Conservation (phyloP, 2,113 vertebrate genomes). For the Eptesicus fuscus region DNA sequence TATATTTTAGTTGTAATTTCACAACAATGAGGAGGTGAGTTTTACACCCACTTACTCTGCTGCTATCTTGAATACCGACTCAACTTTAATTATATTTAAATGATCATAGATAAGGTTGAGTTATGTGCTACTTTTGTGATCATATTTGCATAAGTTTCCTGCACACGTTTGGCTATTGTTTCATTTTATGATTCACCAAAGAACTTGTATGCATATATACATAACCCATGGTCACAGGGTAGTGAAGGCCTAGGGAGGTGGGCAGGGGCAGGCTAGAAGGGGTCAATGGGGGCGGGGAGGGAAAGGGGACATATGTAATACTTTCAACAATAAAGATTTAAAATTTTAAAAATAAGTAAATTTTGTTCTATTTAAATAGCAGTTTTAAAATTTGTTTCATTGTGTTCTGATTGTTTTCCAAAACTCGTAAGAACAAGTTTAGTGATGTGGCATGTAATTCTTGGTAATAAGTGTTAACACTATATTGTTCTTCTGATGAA, state of each 20-base stretch:
- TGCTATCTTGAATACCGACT: neutral
- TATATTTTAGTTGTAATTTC: neutral
- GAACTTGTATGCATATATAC: too few relatives aligned
- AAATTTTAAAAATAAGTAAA: neutral
- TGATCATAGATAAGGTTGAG: neutral
- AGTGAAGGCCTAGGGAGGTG: too few relatives aligned
- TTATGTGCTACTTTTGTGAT: conserved; percentile 44
- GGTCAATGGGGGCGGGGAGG: too few relatives aligned
- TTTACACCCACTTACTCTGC: neutral
- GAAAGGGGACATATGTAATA: too few relatives aligned
- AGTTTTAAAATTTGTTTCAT: conserved; percentile 49
- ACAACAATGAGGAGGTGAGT: neutral
- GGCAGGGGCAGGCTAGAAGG: too few relatives aligned
- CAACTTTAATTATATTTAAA: conserved; percentile 22
- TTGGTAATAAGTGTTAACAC: conserved; percentile 6
- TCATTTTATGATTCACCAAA: conserved; percentile 64
- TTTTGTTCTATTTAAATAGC: conserved; percentile 59
- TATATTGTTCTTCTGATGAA: neutral
- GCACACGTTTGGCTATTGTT: conserved; percentile 42
- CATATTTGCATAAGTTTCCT: conserved; percentile 55
- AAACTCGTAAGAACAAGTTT: conserved; percentile 53
- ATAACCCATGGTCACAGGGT: too few relatives aligned
- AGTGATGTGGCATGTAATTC: conserved; percentile 16
- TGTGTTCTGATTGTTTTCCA: conserved; percentile 58
- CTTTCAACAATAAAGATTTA: too few relatives aligned